These are phyloP conservation scores for Plotosus lineatus DNA, from an alignment of 2,113 vertebrate species.

Conservation along the genomic window DNA sequence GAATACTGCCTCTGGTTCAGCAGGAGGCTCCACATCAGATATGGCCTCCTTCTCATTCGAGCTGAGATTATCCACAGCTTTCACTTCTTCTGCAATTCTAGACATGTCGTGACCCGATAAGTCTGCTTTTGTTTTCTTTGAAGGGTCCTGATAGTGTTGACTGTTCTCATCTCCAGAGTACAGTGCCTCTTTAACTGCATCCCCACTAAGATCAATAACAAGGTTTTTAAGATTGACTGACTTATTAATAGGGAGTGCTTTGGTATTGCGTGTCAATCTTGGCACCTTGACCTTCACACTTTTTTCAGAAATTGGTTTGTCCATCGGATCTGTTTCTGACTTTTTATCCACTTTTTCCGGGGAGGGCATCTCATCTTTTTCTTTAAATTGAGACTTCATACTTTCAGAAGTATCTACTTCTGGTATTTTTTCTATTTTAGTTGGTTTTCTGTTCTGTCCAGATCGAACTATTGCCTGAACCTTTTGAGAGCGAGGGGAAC, in stretches of 20 bases:
- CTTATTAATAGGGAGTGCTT: slow-evolving; percentile 74
- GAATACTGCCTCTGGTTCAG: slow-evolving; percentile 77
- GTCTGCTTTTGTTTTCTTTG: slow-evolving; percentile 64
- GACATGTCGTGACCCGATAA: slow-evolving; percentile 69
- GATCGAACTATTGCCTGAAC: slow-evolving; percentile 60
- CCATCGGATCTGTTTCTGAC: slow-evolving; percentile 61
- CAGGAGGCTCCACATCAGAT: slow-evolving; percentile 69
- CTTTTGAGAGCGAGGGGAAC: slow-evolving; percentile 82
- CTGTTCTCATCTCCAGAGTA: slow-evolving; percentile 71
- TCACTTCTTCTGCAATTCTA: slow-evolving; percentile 60
- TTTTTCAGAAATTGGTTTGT: slow-evolving; percentile 80
- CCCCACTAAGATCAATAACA: slow-evolving; percentile 79
- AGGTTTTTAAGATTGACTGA: slow-evolving; percentile 80
- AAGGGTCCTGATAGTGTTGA: slow-evolving; percentile 60
- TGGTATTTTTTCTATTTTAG: slow-evolving; percentile 73
- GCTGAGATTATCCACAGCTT: slow-evolving; percentile 66
- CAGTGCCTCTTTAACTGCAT: slow-evolving; percentile 77
- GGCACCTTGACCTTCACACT: slow-evolving; percentile 81
- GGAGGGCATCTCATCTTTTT: slow-evolving; percentile 63
- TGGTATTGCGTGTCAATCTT: slow-evolving; percentile 78
- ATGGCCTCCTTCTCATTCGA: slow-evolving; percentile 75
- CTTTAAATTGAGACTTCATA: slow-evolving; percentile 59
- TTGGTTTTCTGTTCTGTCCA: slow-evolving; percentile 77
- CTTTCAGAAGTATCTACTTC: slow-evolving; percentile 60
- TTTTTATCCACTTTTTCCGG: slow-evolving; percentile 67